These are phyloP conservation scores for Callipepla californica DNA, from an alignment of 2,113 vertebrate genomes.

Conservation along the genomic window DNA sequence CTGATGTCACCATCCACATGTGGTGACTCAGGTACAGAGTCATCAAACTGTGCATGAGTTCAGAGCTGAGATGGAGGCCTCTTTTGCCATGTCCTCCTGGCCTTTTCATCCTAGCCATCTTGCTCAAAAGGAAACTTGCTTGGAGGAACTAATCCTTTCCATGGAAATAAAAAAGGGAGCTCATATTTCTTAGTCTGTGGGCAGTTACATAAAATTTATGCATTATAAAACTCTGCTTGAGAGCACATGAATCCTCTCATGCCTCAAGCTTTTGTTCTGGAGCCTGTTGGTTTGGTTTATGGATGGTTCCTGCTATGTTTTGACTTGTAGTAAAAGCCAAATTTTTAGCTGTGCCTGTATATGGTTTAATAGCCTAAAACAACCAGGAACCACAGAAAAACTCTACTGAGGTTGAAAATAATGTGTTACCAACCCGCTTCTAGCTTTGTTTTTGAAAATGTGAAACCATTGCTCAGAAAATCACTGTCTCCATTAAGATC, in stretches of 20 bases:
- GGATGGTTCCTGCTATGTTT: background rate
- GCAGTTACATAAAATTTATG: background rate
- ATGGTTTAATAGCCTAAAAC: background rate
- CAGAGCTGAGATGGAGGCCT: background rate
- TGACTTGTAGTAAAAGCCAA: background rate
- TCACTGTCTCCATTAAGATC: background rate
- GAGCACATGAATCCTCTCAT: background rate
- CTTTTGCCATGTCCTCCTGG: background rate
- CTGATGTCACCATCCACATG: accelerated
- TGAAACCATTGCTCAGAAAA: background rate
- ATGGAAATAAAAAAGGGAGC: background rate
- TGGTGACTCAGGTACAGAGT: background rate
- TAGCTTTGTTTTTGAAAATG: background rate
- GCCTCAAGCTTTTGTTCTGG: background rate
- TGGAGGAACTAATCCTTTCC: background rate
- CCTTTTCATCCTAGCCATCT: background rate
- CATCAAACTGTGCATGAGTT: background rate
- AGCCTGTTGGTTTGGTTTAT: background rate
- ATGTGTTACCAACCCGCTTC: background rate
- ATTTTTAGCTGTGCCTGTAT: background rate
- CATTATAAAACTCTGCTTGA: background rate
- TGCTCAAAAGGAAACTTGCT: background rate
- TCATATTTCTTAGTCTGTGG: background rate
- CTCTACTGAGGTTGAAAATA: background rate
- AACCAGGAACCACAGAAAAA: background rate